Evolutionary conservation across 2,888 invertebrate genomes (phyloP), one percentile per base, ranked within the genome.

Genomic region (Fragum fragum): DNA sequence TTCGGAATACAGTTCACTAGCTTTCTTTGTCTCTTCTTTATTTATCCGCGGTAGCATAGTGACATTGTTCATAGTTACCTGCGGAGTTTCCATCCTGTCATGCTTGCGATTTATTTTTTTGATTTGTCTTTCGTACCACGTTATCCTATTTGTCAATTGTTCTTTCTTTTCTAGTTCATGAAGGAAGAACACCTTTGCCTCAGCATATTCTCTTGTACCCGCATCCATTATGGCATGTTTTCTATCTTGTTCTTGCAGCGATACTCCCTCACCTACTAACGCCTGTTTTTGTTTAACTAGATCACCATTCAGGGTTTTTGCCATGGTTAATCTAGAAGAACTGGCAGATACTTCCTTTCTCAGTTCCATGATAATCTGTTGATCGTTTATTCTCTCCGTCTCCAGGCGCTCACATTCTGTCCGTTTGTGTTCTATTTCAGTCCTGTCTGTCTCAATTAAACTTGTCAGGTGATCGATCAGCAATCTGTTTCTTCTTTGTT

Each of bases 131-230:
- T 71, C 36, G 18, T 71, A 71, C 71, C 71, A 71, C 21, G 21
- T 9, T 16, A 71, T 53, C n/a, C 26, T 71, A 9, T 57, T 71
- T n/a, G 14, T 71, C 57, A 71, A 36, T n/a, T 55, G 9, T 1
- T 71, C 21, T 16, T 55, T 71, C 23, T 55, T 71, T n/a, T 71
- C 57, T 55, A 29, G 71, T 36, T 71, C 71, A 36, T 11, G 55
- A 2, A 29, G 32, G 36, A 71, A 36, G 9, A 71, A n/a, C 5
- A 32, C 28, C 21, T 55, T 29, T 9, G 71, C 32, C 1, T 32
- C 32, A 6, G 21, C 29, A 21, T 55, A 71, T 53, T 71, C 57
- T 21, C 57, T 36, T 1, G 28, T 36, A 6, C 14, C 23, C 11
- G n/a, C 36, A 1, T 36, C 32, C 21, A 55, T 32, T 5, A 71